Conservation (phyloP, 2,888 invertebrate species). For the Microctonus brassicae region DNA sequence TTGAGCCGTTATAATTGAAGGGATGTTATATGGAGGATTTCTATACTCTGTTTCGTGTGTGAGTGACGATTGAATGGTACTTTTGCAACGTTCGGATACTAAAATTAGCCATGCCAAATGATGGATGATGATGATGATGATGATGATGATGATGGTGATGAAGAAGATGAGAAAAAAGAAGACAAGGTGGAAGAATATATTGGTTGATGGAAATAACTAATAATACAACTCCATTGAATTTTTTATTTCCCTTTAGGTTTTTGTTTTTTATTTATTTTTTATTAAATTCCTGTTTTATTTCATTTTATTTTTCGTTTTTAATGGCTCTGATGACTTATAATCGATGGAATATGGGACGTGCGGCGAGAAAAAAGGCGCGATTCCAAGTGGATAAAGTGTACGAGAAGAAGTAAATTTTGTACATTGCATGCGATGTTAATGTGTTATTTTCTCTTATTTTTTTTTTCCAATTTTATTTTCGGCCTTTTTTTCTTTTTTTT, state of each 20-base stretch:
- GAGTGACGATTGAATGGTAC: not conserved
- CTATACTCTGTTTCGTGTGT: not conserved
- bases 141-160: not conserved
- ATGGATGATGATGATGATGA: not conserved
- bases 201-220: not conserved
- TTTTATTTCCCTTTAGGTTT: too few relatives aligned
- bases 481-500: not conserved
- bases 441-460: not conserved
- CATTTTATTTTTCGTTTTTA: not conserved
- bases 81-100: not conserved
- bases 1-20: constrained; percentile 63
- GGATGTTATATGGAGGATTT: constrained; percentile 27
- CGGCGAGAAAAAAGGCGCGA: not conserved
- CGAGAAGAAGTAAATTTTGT: not conserved
- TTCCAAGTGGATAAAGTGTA: not conserved
- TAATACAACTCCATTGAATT: not conserved
- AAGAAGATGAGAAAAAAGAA: not conserved
- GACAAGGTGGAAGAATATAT: not conserved
- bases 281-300: not conserved
- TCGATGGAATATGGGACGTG: not conserved
- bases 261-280: not conserved
- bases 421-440: not conserved
- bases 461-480: constrained; percentile 4
- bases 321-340: not conserved
- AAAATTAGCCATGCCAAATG: not conserved